Percentiles rank a stretch among this genome's conserved stretches.
phyloP scores from a whole-genome alignment of 2,113 vertebrate genomes.

The Alligator sinensis region DNA sequence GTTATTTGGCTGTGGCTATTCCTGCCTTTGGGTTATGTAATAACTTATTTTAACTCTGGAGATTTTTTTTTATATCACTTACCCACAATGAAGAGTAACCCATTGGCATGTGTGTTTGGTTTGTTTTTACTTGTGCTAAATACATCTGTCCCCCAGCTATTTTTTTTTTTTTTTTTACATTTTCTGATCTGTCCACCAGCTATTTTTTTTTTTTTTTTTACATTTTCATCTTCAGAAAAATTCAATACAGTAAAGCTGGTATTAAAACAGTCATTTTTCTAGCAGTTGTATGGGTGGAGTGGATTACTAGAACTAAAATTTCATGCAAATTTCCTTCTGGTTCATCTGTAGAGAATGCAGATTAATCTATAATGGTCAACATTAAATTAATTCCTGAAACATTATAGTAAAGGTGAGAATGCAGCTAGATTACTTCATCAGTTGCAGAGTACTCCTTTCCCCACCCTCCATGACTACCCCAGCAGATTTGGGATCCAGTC shows the following conservation, averaged over 20 bases:
- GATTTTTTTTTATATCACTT: too few species aligned
- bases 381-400: neutral
- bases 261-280: neutral
- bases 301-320: neutral
- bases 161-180: too few species aligned
- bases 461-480: neutral
- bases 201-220: too few species aligned
- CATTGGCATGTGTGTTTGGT: too few species aligned
- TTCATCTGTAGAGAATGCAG: neutral
- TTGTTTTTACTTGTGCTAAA: too few species aligned
- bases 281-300: neutral
- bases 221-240: neutral
- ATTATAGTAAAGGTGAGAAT: neutral
- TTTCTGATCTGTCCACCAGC: neutral
- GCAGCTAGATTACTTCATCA: neutral
- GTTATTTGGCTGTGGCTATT: neutral
- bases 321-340: neutral
- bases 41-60: neutral
- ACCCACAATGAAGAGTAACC: too few species aligned
- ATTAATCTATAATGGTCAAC: neutral
- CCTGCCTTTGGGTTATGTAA: neutral
- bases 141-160: neutral
- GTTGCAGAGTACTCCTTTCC: neutral
- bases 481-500: neutral
- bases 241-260: rapidly evolving